These are phyloP conservation scores for Antidorcas marsupialis DNA, from an alignment of 2,113 vertebrate species.

Conservation along the genomic window DNA sequence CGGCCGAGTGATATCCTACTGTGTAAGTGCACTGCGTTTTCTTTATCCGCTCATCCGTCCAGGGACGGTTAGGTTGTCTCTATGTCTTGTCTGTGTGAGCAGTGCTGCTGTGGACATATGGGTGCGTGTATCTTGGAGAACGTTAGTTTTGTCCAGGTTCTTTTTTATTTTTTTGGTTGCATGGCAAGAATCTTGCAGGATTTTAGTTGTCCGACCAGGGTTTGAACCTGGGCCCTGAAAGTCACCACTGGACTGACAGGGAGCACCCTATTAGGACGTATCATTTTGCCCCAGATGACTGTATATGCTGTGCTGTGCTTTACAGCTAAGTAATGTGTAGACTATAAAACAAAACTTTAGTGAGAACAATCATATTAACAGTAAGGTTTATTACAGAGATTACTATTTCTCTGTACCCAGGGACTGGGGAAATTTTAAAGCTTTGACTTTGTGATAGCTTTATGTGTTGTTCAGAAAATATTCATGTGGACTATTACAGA, in stretches of 20 bases:
- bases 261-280: accelerated
- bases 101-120: background rate
- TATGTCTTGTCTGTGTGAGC: background rate
- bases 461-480: background rate
- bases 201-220: accelerated
- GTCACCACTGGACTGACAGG: background rate
- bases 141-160: background rate
- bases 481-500: background rate
- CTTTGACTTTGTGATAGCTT: background rate
- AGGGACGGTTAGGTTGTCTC: background rate
- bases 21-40: accelerated
- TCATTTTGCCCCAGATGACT: background rate
- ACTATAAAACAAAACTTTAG: background rate
- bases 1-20: accelerated
- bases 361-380: background rate
- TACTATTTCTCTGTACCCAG: background rate
- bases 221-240: background rate
- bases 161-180: background rate
- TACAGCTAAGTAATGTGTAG: too few species aligned
- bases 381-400: background rate
- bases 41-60: background rate
- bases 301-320: background rate
- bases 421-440: too few species aligned
- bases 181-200: background rate
- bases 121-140: accelerated